These are phyloP conservation scores for Morpho achilles DNA, from an alignment of 2,888 invertebrate genomes.

Conservation along the genomic window DNA sequence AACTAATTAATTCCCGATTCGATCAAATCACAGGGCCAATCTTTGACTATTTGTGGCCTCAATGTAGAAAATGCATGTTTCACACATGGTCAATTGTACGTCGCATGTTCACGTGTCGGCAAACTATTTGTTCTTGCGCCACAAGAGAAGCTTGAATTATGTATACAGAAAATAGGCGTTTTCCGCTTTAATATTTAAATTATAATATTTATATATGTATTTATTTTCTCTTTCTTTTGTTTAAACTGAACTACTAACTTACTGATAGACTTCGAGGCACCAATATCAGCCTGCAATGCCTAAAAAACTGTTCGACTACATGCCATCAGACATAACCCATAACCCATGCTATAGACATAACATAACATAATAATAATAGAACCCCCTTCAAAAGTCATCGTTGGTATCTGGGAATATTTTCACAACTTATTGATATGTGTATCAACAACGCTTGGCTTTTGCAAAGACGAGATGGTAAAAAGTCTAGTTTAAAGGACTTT, in stretches of 20 bases:
- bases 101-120: conserved; percentile 12
- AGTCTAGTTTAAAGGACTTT: neutral
- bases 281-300: too few species aligned
- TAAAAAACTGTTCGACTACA: too few species aligned
- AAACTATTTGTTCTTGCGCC: neutral
- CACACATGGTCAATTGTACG: conserved; percentile 14
- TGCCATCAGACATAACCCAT: too few species aligned
- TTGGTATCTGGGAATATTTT: conserved; percentile 17
- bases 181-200: too few species aligned
- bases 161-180: too few species aligned
- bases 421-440: conserved; percentile 6
- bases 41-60: conserved; percentile 19
- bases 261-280: too few species aligned
- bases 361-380: too few species aligned
- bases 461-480: conserved; percentile 3
- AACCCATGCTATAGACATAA: too few species aligned
- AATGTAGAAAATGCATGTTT: conserved; percentile 14
- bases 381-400: conserved; percentile 16
- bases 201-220: too few species aligned
- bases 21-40: conserved; percentile 25
- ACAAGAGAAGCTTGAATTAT: too few species aligned
- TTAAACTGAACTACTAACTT: too few species aligned
- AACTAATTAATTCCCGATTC: conserved; percentile 26
- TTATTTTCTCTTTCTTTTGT: too few species aligned
- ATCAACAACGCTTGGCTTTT: conserved; percentile 4